Evolutionary conservation across 1,140 invertebrate genomes (phyloP).

Genomic region (Odontomachus brunneus): DNA sequence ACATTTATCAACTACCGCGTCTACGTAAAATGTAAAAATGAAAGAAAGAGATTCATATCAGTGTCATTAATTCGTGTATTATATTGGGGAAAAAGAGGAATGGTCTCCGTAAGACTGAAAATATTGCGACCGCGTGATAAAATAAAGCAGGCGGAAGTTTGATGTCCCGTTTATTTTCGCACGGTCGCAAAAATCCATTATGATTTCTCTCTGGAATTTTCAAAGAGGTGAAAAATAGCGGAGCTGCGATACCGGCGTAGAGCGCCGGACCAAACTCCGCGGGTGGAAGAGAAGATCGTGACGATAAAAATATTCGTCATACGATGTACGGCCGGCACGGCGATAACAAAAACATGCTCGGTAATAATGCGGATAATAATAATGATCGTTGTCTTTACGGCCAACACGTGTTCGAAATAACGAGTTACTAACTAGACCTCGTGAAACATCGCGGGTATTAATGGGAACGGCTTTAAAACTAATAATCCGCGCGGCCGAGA

Average conservation of each 20-base stretch:
- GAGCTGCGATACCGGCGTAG: neutral
- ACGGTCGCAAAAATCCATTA: slow-evolving; percentile 43
- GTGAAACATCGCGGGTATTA: slow-evolving; percentile 49
- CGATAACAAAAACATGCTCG: slow-evolving; percentile 62
- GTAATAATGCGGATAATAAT: slow-evolving; percentile 64
- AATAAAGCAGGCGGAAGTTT: slow-evolving; percentile 37
- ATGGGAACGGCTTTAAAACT: slow-evolving; percentile 53
- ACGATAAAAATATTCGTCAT: slow-evolving; percentile 63
- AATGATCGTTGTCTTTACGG: slow-evolving; percentile 65
- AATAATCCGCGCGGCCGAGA: slow-evolving; percentile 46
- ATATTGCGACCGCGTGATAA: slow-evolving; percentile 12
- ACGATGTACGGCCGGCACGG: slow-evolving; percentile 42
- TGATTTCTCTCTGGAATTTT: slow-evolving; percentile 50
- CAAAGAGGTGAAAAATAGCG: slow-evolving; percentile 55
- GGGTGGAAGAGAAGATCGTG: slow-evolving; percentile 39
- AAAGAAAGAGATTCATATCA: neutral
- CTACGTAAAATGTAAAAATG: neutral
- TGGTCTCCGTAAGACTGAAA: slow-evolving; percentile 36
- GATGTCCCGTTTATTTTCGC: slow-evolving; percentile 40
- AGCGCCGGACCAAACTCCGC: slow-evolving; percentile 25
- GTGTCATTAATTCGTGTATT: neutral
- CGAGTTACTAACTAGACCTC: slow-evolving; percentile 65
- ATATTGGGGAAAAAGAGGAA: neutral
- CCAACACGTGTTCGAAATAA: slow-evolving; percentile 62
- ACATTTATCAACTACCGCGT: neutral